Conservation (phyloP, 2,888 invertebrate species). For the Laspeyria flexula region DNA sequence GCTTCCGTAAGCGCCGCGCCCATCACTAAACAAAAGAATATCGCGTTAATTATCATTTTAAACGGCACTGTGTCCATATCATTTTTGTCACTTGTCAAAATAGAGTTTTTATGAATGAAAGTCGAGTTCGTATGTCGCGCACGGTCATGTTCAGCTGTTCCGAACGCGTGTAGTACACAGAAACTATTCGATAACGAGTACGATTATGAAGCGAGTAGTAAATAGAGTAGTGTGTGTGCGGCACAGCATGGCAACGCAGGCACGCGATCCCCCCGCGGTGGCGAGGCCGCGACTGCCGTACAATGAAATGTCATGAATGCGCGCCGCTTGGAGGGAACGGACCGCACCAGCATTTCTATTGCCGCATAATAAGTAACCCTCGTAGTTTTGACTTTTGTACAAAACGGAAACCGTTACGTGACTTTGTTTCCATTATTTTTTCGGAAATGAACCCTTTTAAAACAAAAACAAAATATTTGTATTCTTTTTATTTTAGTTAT, state of each 20-base stretch:
- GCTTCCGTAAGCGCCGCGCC: slow-evolving; percentile 83
- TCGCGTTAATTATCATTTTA: slow-evolving; percentile 83
- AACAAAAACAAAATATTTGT: background rate
- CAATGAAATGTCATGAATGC: slow-evolving; percentile 80
- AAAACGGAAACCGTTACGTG: slow-evolving; percentile 81
- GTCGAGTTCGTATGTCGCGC: slow-evolving; percentile 61
- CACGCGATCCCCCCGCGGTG: slow-evolving; percentile 78
- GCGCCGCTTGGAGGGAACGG: slow-evolving; percentile 59
- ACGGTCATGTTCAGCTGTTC: slow-evolving; percentile 72
- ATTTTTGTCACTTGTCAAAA: slow-evolving; percentile 79
- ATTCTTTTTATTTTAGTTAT: background rate
- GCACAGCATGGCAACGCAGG: slow-evolving; percentile 51
- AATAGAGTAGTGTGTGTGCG: slow-evolving; percentile 60
- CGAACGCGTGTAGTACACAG: slow-evolving; percentile 61
- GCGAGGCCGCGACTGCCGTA: slow-evolving; percentile 80
- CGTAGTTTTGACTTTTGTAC: slow-evolving; percentile 73
- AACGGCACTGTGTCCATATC: slow-evolving; percentile 81
- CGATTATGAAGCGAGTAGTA: slow-evolving; percentile 62
- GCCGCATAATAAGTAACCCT: slow-evolving; percentile 80
- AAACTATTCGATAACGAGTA: slow-evolving; percentile 63
- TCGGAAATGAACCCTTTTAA: slow-evolving; percentile 15
- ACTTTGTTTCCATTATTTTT: slow-evolving; percentile 69
- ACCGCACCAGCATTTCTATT: slow-evolving; percentile 72
- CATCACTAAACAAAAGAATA: slow-evolving; percentile 85
- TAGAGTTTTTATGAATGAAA: slow-evolving; percentile 67